These are phyloP conservation scores for Cirrhinus molitorella DNA, from an alignment of 2,797 vertebrate species.

Conservation along the genomic window DNA sequence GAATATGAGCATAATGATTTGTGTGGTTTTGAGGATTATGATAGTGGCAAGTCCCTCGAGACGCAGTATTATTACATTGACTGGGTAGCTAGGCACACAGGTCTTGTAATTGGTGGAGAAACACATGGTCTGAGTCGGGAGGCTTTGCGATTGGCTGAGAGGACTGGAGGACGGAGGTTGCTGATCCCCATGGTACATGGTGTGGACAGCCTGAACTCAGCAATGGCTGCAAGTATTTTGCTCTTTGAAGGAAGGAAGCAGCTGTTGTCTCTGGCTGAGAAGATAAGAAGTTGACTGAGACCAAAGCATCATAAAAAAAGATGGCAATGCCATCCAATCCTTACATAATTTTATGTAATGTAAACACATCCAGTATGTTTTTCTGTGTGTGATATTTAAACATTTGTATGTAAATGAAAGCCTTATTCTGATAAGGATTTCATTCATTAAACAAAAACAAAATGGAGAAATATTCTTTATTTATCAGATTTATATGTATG, in stretches of 20 bases:
- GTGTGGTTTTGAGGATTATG: constrained; percentile 33
- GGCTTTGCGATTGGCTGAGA: constrained; percentile 81
- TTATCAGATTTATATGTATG: too few relatives aligned
- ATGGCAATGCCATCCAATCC: not conserved
- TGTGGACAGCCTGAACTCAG: constrained; percentile 92
- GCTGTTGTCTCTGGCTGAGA: constrained; percentile 55
- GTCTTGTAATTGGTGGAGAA: constrained; percentile 92
- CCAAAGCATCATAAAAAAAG: not conserved
- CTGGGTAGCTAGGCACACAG: constrained; percentile 82
- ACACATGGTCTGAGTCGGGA: constrained; percentile 86
- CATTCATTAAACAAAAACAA: not conserved
- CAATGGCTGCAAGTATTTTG: constrained; percentile 90
- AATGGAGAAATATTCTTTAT: not conserved
- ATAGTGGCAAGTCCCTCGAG: constrained; percentile 62
- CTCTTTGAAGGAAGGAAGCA: constrained; percentile 93
- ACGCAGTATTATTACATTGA: constrained; percentile 77
- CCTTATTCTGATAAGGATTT: not conserved
- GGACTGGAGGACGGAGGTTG: constrained; percentile 81
- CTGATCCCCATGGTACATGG: constrained; percentile 85
- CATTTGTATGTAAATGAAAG: not conserved
- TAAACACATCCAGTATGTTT: not conserved
- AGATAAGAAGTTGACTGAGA: constrained; percentile 2
- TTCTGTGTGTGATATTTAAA: constrained; percentile 3
- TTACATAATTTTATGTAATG: constrained; percentile 2
- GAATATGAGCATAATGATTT: constrained; percentile 62